These are phyloP conservation scores for Silurus lanzhouensis DNA, from an alignment of 2,797 vertebrate species.

Conservation along the genomic window DNA sequence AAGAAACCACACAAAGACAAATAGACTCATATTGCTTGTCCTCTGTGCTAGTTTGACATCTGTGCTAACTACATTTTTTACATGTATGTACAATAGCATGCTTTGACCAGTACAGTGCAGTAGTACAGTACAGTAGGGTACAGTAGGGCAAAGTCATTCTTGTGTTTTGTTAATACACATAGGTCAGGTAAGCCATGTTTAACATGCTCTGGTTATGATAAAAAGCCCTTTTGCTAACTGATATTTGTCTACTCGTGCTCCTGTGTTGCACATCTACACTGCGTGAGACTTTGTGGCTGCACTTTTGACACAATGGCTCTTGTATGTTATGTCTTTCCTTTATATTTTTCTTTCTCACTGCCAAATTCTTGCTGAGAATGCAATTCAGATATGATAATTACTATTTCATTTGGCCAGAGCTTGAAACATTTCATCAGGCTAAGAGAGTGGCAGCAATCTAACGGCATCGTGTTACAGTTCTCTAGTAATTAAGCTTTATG, in stretches of 20 bases:
- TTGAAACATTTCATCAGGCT: background rate
- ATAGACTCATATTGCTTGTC: background rate
- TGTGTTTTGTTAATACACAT: constrained; percentile 41
- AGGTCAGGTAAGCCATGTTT: constrained; percentile 44
- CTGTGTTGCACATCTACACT: background rate
- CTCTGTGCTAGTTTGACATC: background rate
- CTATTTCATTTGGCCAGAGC: constrained; percentile 28
- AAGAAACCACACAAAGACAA: background rate
- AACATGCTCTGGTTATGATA: background rate
- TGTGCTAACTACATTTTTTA: background rate
- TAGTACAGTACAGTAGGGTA: background rate
- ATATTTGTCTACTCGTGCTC: background rate
- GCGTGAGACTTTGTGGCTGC: background rate
- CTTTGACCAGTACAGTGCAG: background rate
- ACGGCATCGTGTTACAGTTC: background rate
- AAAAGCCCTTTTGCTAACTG: background rate
- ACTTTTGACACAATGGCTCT: background rate
- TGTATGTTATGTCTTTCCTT: constrained; percentile 17
- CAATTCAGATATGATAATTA: constrained; percentile 5
- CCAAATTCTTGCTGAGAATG: background rate
- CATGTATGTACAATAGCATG: background rate
- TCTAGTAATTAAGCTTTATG: background rate
- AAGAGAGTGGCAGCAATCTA: background rate
- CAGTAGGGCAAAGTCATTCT: constrained; percentile 41
- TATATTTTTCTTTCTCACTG: constrained; percentile 28